phyloP scores from a whole-genome alignment of 1,140 invertebrate species.

The Microplitis mediator region DNA sequence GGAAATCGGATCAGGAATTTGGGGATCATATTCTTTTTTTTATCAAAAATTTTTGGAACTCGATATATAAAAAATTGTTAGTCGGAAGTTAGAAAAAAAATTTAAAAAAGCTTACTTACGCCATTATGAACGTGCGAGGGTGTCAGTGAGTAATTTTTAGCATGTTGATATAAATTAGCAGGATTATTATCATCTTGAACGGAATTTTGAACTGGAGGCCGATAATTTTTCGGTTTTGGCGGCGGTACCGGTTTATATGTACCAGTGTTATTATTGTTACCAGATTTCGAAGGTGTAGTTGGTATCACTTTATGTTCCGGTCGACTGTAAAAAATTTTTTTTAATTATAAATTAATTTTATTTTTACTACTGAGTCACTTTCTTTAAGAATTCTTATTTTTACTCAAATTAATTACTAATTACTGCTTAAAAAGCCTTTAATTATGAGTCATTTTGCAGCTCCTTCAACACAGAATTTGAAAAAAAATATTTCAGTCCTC shows the following conservation, averaged over 20 bases:
- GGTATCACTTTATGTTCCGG: constrained; percentile 55
- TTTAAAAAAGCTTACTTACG: constrained; percentile 47
- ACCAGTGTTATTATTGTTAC: constrained; percentile 43
- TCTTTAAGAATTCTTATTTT: no score
- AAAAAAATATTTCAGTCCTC: no score
- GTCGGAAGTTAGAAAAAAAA: background rate
- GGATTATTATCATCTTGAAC: constrained; percentile 53
- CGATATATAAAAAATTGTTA: background rate
- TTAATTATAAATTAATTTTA: background rate
- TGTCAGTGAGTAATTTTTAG: constrained; percentile 61
- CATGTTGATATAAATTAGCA: constrained; percentile 58
- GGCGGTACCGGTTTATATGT: constrained; percentile 88
- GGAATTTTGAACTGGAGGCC: constrained; percentile 68
- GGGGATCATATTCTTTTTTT: background rate
- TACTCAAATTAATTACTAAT: no score
- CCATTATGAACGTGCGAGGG: constrained; percentile 62
- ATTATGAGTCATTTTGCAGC: no score
- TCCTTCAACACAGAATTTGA: no score
- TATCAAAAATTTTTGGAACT: background rate
- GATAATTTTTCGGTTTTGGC: constrained; percentile 89
- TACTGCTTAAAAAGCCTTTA: no score
- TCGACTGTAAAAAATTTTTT: constrained; percentile 50
- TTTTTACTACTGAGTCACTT: background rate
- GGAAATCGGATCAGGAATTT: no score
- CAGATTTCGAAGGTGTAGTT: constrained; percentile 55